These are phyloP conservation scores for Heliconius sara DNA, from an alignment of 2,888 invertebrate genomes.

Conservation along the genomic window DNA sequence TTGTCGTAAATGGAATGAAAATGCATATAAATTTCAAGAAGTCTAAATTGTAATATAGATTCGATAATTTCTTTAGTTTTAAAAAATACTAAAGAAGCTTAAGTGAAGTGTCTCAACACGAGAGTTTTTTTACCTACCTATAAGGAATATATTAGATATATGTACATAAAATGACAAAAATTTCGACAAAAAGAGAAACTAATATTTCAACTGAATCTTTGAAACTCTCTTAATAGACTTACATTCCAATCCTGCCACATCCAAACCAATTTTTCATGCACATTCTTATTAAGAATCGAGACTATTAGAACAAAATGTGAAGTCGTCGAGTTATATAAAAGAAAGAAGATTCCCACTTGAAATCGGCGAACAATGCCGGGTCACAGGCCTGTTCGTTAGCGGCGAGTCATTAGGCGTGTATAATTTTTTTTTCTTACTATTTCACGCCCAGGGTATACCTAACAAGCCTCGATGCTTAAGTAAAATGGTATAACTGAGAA, in stretches of 20 bases:
- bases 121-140: too few species aligned
- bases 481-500: background rate
- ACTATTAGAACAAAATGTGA: slow-evolving; percentile 46
- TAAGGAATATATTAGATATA: too few species aligned
- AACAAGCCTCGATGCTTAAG: background rate
- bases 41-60: too few species aligned
- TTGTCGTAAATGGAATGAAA: too few species aligned
- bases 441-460: slow-evolving; percentile 35
- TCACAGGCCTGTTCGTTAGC: slow-evolving; percentile 52
- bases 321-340: slow-evolving; percentile 45
- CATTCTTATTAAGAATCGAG: slow-evolving; percentile 29
- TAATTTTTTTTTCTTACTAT: slow-evolving; percentile 37
- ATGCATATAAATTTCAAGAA: too few species aligned
- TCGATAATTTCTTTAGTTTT: too few species aligned
- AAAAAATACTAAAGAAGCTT: too few species aligned
- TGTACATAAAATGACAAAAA: too few species aligned
- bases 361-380: slow-evolving; percentile 51
- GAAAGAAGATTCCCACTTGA: slow-evolving; percentile 50
- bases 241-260: background rate
- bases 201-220: too few species aligned
- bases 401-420: slow-evolving; percentile 53
- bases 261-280: background rate
- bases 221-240: background rate
- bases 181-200: too few species aligned
- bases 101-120: too few species aligned